A percentile compares a stretch with the other conserved stretches of the same genome.
Conservation (phyloP, 2,113 vertebrate genomes). For the Lethenteron camtschaticum region DNA sequence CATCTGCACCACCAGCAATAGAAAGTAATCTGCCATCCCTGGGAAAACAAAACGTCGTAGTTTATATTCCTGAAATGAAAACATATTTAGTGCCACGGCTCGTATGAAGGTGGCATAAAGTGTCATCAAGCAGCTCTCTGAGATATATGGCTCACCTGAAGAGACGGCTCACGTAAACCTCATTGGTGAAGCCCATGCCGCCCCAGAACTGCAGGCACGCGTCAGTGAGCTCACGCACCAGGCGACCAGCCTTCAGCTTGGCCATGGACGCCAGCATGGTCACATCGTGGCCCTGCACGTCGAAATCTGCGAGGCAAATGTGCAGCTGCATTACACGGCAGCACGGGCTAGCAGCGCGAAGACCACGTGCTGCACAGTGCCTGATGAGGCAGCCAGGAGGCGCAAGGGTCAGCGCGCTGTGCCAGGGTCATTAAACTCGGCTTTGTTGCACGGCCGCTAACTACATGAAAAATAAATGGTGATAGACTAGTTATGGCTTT, state of each 20-base stretch:
- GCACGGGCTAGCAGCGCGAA: too few relatives aligned
- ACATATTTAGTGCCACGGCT: too few relatives aligned
- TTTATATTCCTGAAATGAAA: too few relatives aligned
- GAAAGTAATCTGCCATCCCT: conserved; percentile 38
- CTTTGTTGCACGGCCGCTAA: too few relatives aligned
- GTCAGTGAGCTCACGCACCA: conserved; percentile 36
- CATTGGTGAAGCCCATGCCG: conserved; percentile 59
- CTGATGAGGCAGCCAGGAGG: too few relatives aligned
- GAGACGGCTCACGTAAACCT: conserved; percentile 43
- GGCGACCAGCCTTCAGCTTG: conserved; percentile 44
- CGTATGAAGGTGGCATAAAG: neutral
- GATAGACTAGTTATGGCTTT: too few relatives aligned
- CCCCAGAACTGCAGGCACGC: conserved; percentile 68
- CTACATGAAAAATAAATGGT: too few relatives aligned
- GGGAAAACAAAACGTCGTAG: conserved; percentile 9
- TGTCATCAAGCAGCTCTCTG: neutral
- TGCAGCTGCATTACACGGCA: neutral
- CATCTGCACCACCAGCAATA: conserved; percentile 35
- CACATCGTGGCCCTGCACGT: conserved; percentile 40
- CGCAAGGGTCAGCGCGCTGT: too few relatives aligned
- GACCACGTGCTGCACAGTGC: too few relatives aligned
- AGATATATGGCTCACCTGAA: conserved; percentile 37
- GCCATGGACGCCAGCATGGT: conserved; percentile 61
- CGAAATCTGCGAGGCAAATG: conserved; percentile 23
- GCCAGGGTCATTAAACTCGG: too few relatives aligned